Conservation (phyloP, 2,113 vertebrate genomes). For the Phoxinus phoxinus region DNA sequence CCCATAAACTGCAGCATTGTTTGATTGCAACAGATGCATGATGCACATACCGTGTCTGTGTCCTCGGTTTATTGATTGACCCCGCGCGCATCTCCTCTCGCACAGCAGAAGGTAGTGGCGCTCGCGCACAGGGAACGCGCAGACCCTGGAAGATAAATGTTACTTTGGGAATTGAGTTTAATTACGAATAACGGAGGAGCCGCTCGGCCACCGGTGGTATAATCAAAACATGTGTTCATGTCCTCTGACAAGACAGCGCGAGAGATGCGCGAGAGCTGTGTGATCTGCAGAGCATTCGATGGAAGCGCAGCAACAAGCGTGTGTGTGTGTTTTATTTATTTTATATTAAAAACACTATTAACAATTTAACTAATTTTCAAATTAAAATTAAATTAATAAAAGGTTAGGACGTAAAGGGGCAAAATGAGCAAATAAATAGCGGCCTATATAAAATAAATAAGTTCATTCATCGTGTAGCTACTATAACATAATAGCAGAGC, state of each 20-base stretch:
- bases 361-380: neutral
- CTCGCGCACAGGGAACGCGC: constrained; percentile 76
- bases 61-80: constrained; percentile 85
- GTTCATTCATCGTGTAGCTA: neutral
- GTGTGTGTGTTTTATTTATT: neutral
- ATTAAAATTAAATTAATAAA: neutral
- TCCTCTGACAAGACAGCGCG: constrained; percentile 50
- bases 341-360: neutral
- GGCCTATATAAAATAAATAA: neutral
- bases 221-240: constrained; percentile 73
- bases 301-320: neutral
- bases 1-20: constrained; percentile 35
- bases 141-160: constrained; percentile 84
- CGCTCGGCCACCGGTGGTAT: constrained; percentile 67
- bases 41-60: constrained; percentile 78
- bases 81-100: constrained; percentile 77
- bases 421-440: neutral
- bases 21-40: constrained; percentile 51
- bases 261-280: constrained; percentile 25
- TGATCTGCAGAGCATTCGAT: neutral
- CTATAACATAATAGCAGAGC: no score
- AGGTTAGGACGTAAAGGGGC: neutral
- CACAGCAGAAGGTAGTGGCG: constrained; percentile 76
- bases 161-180: constrained; percentile 87
- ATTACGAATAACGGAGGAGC: constrained; percentile 84